Conservation (phyloP, 35 echinoderm and acorn worm genomes). For the Holothuria glaberrima region DNA sequence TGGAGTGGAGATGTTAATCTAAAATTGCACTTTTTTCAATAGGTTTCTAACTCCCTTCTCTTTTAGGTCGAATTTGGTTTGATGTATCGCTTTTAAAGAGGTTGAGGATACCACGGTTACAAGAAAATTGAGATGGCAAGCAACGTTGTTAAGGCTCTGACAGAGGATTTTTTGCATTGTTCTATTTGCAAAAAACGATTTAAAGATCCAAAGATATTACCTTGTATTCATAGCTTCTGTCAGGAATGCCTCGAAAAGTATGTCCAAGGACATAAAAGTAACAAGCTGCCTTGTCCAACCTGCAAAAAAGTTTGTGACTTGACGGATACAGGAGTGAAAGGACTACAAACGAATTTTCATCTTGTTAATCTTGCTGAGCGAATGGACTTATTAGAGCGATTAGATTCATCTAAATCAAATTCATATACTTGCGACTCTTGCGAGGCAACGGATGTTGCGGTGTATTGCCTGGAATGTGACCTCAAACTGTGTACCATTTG, state of each 20-base stretch:
- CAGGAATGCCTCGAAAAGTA: constrained; percentile 2
- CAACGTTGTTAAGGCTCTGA: background rate
- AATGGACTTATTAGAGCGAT: background rate
- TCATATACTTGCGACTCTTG: background rate
- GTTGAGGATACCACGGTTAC: no score
- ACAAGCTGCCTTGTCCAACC: background rate
- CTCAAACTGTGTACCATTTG: background rate
- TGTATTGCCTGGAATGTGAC: background rate
- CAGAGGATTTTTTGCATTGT: constrained; percentile 1
- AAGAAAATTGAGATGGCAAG: background rate
- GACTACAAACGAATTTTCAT: constrained; percentile 24
- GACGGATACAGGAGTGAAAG: background rate
- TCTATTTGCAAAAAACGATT: background rate
- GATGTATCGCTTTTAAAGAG: no score
- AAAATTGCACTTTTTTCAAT: no score
- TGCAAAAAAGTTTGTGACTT: background rate
- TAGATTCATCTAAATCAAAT: background rate
- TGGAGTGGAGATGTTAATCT: no score
- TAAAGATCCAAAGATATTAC: constrained; percentile 1
- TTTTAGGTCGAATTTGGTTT: no score
- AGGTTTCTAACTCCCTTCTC: no score
- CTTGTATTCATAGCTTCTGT: constrained; percentile 19
- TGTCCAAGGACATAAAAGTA: background rate
- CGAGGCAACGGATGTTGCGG: background rate
- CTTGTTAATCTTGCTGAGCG: background rate